These are phyloP conservation scores for Sipha flava DNA, from an alignment of 1,140 invertebrate genomes.

Conservation along the genomic window DNA sequence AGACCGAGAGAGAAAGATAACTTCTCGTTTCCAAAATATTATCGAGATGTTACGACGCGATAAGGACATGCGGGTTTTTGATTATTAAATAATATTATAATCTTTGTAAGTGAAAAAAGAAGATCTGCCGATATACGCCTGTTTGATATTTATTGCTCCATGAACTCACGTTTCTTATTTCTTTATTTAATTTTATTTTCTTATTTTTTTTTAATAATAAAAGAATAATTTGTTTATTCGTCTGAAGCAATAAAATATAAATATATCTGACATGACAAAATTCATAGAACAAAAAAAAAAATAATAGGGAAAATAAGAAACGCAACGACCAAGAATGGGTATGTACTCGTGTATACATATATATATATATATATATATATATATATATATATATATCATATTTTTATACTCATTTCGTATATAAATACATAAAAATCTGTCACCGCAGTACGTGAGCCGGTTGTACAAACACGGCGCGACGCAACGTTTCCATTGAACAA, in stretches of 20 bases:
- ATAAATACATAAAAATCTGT: slow-evolving; percentile 28
- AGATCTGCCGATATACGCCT: slow-evolving; percentile 25
- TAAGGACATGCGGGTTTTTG: slow-evolving; percentile 29
- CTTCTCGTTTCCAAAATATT: slow-evolving; percentile 24
- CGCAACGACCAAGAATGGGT: not conserved
- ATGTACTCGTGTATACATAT: not conserved
- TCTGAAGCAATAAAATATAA: slow-evolving; percentile 30
- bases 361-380: not conserved
- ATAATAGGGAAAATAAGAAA: too few species aligned
- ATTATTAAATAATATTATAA: slow-evolving; percentile 27
- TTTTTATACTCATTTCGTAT: not conserved
- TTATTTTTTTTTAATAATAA: slow-evolving; percentile 28
- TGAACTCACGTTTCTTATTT: slow-evolving; percentile 19
- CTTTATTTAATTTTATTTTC: too few species aligned
- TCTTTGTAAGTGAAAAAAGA: not conserved
- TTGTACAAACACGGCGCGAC: not conserved
- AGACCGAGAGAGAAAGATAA: not conserved
- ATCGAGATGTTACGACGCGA: slow-evolving; percentile 22
- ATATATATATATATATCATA: not conserved
- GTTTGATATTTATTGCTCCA: slow-evolving; percentile 28
- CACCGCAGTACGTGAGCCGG: slow-evolving; percentile 18
- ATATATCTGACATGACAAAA: slow-evolving; percentile 24
- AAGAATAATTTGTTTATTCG: slow-evolving; percentile 31
- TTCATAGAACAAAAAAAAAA: slow-evolving; percentile 15
- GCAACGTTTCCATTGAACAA: slow-evolving; percentile 25